Evolutionary conservation across 2,888 invertebrate genomes (phyloP).

Genomic region (Agonum fuliginosum): DNA sequence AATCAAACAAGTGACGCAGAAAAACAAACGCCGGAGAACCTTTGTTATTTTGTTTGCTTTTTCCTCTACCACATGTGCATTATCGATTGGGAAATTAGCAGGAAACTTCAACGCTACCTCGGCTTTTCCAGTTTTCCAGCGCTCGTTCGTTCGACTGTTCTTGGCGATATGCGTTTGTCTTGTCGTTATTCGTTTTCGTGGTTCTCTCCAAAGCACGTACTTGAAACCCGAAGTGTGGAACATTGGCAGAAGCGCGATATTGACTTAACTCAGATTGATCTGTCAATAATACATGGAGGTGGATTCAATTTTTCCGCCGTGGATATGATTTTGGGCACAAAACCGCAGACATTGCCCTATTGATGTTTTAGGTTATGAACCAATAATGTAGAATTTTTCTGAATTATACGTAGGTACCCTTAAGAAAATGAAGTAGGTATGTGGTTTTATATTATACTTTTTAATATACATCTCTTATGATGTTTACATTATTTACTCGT

Average conservation of each 20-base stretch:
- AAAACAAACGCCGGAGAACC: neutral
- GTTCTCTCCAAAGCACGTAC: neutral
- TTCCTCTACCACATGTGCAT: slow-evolving; percentile 15
- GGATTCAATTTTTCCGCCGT: slow-evolving; percentile 4
- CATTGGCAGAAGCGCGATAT: neutral
- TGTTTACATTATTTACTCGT: no score
- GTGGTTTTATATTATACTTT: no score
- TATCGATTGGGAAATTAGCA: slow-evolving; percentile 35
- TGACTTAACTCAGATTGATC: slow-evolving; percentile 21
- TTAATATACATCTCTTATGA: no score
- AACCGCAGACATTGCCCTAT: no score
- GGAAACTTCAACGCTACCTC: slow-evolving; percentile 23
- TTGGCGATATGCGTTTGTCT: neutral
- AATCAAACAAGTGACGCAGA: neutral
- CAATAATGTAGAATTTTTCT: no score
- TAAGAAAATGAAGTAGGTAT: no score
- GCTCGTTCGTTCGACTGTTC: neutral
- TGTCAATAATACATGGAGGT: slow-evolving; percentile 19
- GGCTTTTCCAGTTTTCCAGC: neutral
- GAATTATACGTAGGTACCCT: no score
- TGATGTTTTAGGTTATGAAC: no score
- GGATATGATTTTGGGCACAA: no score
- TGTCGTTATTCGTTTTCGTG: neutral
- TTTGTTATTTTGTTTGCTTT: slow-evolving; percentile 18
- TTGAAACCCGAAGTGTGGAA: no score